Evolutionary conservation across 2,113 vertebrate species (phyloP).

Genomic region (Malurus melanocephalus): DNA sequence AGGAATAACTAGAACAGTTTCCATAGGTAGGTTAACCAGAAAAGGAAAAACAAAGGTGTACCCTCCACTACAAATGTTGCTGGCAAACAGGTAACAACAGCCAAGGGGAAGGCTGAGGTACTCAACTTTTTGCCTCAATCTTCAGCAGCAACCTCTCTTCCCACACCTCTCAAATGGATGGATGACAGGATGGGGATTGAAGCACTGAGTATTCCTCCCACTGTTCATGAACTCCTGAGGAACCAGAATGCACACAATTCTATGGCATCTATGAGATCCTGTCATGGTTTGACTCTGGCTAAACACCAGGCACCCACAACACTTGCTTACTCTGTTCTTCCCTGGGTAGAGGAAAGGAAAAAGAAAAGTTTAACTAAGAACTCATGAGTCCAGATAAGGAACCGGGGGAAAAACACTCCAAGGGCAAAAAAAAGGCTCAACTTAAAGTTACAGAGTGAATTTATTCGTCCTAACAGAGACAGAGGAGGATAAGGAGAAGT

Average conservation of each 20-base stretch:
- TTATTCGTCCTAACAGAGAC: too few relatives aligned
- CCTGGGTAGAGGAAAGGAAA: too few relatives aligned
- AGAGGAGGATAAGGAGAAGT: too few relatives aligned
- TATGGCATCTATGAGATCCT: not conserved
- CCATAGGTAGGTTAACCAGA: not conserved
- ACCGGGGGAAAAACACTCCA: too few relatives aligned
- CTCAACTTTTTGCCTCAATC: not conserved
- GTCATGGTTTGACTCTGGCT: too few relatives aligned
- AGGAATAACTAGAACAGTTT: not conserved
- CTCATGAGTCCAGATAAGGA: too few relatives aligned
- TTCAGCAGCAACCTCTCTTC: not conserved
- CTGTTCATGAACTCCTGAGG: accelerated
- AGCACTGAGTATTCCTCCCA: not conserved
- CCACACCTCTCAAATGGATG: not conserved
- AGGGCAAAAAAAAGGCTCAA: too few relatives aligned
- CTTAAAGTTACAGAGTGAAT: too few relatives aligned
- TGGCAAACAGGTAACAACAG: not conserved
- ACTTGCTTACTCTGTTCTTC: too few relatives aligned
- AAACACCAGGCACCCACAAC: too few relatives aligned
- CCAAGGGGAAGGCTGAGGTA: not conserved
- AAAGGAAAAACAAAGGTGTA: not conserved
- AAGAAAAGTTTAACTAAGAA: too few relatives aligned
- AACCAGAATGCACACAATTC: not conserved
- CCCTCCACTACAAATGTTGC: not conserved
- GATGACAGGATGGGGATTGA: not conserved